Base-by-base conservation (phyloP, 2,113 vertebrate genomes). In the Galbula dea region DNA sequence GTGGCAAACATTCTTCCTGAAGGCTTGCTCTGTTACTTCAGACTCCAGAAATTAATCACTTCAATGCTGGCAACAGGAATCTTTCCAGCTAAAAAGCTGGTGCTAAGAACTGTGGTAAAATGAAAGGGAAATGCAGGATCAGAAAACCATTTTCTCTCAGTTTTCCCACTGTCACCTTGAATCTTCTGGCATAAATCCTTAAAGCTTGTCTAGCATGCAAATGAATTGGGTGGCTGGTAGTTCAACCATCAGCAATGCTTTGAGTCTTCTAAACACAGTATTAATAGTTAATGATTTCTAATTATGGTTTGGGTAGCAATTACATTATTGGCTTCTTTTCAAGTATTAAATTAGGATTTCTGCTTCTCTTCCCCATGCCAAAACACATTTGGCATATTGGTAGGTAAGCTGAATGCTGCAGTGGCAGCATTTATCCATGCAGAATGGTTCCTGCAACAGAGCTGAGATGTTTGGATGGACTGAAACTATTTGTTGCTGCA, bases 281-380 rank as follows among this genome's bases (percentile, higher is more conserved):
- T 61, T 75, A 96, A 65, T 86, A 78, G 86, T 83, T 92, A 94
- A 95, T 95, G 58, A 88, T 81, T 91, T 94, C 91, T 96, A 96
- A 97, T 97, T 97, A 95, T 90, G 76, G 90, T 92, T 96, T 96
- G 89, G 90, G 86, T 76, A 79, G 78, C 86, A 95, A 90, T 95
- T 94, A 95, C 77, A 57, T 79, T 30, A 81, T 58, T 97, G 95
- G 83, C 80, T 54, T 80, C 30, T 43, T 91, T 87, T 93, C 95
- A 96, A 83, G 51, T 91, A 80, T 91, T 84, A 73, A 78, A 76
- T 61, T 20, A 30, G 65, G 66, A 82, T 51, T 79, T 80, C 66
- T 83, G n/a, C 75, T 92, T 74, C 65, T 59, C 18, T 63, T 55
- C 46, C 69, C 57, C 20, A 17, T 45, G 27, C 29, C 63, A 52